Conservation (phyloP, 2,888 invertebrate species). For the Melanotus villosus region DNA sequence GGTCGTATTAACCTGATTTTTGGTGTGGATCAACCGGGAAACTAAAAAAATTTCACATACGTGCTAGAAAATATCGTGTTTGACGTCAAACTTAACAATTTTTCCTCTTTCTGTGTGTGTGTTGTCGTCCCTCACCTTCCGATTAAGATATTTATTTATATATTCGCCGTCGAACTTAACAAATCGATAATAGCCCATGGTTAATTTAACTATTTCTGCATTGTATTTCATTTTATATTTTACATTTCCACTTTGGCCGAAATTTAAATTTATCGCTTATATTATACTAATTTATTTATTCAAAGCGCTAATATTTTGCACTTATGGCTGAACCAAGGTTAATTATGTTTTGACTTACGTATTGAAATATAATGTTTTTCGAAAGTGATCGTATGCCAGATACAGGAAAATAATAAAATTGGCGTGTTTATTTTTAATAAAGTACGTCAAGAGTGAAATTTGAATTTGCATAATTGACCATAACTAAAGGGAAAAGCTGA, state of each 20-base stretch:
- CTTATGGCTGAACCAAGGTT: background rate
- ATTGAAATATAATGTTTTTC: background rate
- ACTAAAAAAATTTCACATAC: background rate
- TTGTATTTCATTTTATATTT: background rate
- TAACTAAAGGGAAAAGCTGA: too few species aligned
- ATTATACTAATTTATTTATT: background rate
- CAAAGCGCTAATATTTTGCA: background rate
- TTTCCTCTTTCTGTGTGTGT: slow-evolving; percentile 9
- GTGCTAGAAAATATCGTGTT: background rate
- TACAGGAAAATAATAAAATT: too few species aligned
- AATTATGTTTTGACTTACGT: background rate
- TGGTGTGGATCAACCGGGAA: too few species aligned
- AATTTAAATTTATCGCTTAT: background rate
- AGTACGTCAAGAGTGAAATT: too few species aligned
- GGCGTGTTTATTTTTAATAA: too few species aligned
- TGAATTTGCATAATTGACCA: too few species aligned
- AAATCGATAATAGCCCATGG: background rate
- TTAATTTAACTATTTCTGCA: background rate
- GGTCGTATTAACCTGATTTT: too few species aligned
- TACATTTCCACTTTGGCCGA: background rate
- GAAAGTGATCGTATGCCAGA: too few species aligned
- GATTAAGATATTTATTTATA: background rate
- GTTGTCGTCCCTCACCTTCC: slow-evolving; percentile 25
- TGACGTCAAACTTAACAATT: slow-evolving; percentile 1
- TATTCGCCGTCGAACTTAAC: background rate